Percentiles rank a stretch among this genome's conserved stretches.
phyloP scores from a whole-genome alignment of 2,113 vertebrate species.

The Oryzias curvinotus region DNA sequence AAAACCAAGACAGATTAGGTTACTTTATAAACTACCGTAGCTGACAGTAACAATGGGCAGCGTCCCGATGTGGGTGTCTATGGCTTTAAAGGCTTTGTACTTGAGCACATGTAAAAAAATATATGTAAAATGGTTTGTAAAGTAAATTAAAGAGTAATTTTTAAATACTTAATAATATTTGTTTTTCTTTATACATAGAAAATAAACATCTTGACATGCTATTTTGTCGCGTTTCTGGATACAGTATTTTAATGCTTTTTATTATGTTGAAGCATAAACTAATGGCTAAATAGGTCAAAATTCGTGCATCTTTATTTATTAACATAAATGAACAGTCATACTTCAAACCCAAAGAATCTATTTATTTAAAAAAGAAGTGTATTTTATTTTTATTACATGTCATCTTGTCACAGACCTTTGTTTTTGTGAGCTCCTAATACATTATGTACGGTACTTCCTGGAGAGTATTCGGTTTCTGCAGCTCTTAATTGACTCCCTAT shows the following conservation, averaged over 20 bases:
- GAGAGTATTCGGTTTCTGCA: slow-evolving; percentile 68
- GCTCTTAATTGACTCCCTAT: slow-evolving; percentile 18
- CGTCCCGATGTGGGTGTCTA: background rate
- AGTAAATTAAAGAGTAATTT: too few species aligned
- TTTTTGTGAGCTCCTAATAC: slow-evolving; percentile 48
- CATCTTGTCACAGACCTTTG: background rate
- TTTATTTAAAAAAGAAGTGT: background rate
- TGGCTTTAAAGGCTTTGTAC: background rate
- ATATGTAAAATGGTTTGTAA: too few species aligned
- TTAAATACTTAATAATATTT: too few species aligned
- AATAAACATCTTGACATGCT: too few species aligned
- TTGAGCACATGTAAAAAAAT: background rate
- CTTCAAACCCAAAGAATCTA: too few species aligned
- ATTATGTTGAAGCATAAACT: too few species aligned
- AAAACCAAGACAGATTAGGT: slow-evolving; percentile 66
- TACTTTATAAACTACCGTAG: slow-evolving; percentile 71
- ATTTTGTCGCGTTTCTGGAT: too few species aligned
- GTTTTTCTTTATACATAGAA: too few species aligned
- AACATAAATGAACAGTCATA: too few species aligned
- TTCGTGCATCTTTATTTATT: too few species aligned
- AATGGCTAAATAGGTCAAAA: too few species aligned
- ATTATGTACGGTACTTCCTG: slow-evolving; percentile 71
- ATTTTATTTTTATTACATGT: background rate
- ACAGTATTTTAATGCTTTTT: too few species aligned
- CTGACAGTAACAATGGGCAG: slow-evolving; percentile 40